Conservation (phyloP, 2,797 vertebrate species). For the Sebastiscus tertius region DNA sequence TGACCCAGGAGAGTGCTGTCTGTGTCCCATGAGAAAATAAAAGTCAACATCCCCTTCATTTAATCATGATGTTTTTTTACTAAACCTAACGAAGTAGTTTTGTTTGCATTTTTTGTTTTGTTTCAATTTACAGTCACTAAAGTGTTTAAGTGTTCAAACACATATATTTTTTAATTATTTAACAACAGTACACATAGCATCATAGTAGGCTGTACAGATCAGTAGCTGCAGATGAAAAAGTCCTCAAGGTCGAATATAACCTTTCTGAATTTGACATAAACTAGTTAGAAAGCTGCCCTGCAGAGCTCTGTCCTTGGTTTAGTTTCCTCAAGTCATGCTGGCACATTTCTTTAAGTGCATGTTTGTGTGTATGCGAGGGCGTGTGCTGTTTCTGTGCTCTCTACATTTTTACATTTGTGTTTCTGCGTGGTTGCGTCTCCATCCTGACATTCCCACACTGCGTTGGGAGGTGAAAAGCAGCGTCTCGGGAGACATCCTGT, state of each 20-base stretch:
- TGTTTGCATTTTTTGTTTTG: too few relatives aligned
- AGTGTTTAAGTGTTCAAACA: too few relatives aligned
- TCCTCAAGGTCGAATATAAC: background rate
- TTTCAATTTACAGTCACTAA: too few relatives aligned
- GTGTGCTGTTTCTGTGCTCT: background rate
- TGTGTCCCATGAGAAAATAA: too few relatives aligned
- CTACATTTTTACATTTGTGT: slow-evolving; percentile 5
- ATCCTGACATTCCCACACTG: background rate
- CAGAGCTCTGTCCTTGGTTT: background rate
- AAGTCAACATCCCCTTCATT: too few relatives aligned
- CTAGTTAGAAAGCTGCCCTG: background rate
- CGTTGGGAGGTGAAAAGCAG: background rate
- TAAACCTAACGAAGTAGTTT: too few relatives aligned
- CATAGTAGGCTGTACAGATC: background rate
- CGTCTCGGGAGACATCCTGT: slow-evolving; percentile 15
- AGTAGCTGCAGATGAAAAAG: background rate
- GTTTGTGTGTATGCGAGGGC: background rate
- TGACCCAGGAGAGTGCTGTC: too few relatives aligned
- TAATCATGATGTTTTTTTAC: too few relatives aligned
- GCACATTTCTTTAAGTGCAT: background rate
- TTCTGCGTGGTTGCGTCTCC: slow-evolving; percentile 6
- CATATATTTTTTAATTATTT: too few relatives aligned
- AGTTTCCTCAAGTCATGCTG: background rate
- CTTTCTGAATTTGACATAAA: background rate
- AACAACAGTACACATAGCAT: too few relatives aligned